Base-by-base conservation (phyloP, 2,113 vertebrate species). In the Ceyx margarethae region DNA sequence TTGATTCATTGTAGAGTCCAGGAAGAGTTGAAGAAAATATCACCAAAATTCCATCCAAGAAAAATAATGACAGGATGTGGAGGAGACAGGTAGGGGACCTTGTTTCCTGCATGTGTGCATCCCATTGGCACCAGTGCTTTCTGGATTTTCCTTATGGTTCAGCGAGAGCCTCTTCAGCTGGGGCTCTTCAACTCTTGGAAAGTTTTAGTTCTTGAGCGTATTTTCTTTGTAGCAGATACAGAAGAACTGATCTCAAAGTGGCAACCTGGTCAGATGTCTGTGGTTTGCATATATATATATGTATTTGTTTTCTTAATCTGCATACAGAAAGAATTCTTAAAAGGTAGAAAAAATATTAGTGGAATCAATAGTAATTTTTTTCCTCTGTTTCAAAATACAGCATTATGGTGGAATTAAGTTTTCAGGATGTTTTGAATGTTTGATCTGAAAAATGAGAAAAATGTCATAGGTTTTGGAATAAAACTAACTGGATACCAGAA, bases 401-500 rank as follows among this genome's bases (percentile, higher is more conserved):
- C 9, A 7, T 81, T 46, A 78, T 26, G 22, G 25, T 33, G 15
- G 6, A 74, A 81, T 90, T 86, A 75, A 43, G 85, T 82, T 82
- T 94, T 91, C 62, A 74, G 81, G 56, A 73, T 62, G 43, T 17
- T 73, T 91, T 58, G 56, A 68, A 82, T 66, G 22, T 69, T 85
- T 94, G 81, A 73, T 80, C 28, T 80, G 75, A 87, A 76, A 94
- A 94, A 82, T 76, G 50, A 85, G 71, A 85, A 84, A 50, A 91
- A 56, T 23, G 37, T 91, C 8, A 4, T 4, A 61, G 43, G 23
- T 40, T 76, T 87, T 0, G 4, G 35, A 57, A 81, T 65, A 43
- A 69, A 79, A 50, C 21, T 33, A 85, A 48, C 40, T 29, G 62
- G 62, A 40, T 69, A 48, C 28, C 53, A 21, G 31, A 79, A 78